These are phyloP conservation scores for Ia io DNA, from an alignment of 2,113 vertebrate species.

Conservation along the genomic window DNA sequence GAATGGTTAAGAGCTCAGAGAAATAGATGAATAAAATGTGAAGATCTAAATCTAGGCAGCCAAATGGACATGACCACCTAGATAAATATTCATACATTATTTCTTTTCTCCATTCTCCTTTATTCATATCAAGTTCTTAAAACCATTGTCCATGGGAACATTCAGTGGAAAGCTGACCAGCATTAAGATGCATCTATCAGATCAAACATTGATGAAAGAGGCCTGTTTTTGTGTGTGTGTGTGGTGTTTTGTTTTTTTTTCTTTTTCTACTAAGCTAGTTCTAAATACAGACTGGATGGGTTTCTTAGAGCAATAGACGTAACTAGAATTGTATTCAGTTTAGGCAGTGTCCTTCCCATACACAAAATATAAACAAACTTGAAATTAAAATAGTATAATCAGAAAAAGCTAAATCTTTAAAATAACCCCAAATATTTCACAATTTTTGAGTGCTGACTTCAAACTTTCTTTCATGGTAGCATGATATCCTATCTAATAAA, in stretches of 20 bases:
- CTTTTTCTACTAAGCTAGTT: not conserved
- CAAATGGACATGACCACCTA: not conserved
- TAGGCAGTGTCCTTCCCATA: not conserved
- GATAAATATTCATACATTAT: conserved; percentile 30
- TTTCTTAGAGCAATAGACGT: not conserved
- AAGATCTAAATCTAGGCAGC: conserved; percentile 41
- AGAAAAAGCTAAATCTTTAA: not conserved
- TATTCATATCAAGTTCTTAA: conserved; percentile 57
- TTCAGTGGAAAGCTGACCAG: conserved; percentile 33
- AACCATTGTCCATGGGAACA: conserved; percentile 61
- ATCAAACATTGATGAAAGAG: conserved; percentile 60
- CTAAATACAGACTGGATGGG: conserved; percentile 48
- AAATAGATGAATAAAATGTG: conserved; percentile 10
- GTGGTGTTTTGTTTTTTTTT: not conserved
- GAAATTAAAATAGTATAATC: not conserved
- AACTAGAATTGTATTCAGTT: conserved; percentile 21
- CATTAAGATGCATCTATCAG: conserved; percentile 13
- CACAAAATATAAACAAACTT: not conserved
- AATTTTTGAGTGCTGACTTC: not conserved
- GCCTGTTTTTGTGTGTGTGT: not conserved
- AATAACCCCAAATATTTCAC: not conserved
- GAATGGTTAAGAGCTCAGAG: not conserved
- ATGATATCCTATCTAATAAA: too few species aligned
- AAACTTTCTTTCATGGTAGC: not conserved
- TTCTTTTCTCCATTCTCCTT: conserved; percentile 44